A percentile compares a stretch with the other conserved stretches of the same genome.
phyloP scores from a whole-genome alignment of 2,797 vertebrate genomes.

The Emys orbicularis region DNA sequence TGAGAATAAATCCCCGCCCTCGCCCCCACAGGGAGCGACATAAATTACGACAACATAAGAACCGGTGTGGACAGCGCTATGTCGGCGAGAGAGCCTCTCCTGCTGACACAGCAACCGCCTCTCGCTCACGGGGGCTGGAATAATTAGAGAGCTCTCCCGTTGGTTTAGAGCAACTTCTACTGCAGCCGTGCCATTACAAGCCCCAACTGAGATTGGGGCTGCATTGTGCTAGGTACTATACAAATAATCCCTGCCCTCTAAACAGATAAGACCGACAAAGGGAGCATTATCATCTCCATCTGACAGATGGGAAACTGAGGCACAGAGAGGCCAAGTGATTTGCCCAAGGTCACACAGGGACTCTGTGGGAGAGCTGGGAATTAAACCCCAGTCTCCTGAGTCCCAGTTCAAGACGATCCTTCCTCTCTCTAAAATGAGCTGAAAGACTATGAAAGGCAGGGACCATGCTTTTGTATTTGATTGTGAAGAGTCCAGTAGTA shows the following conservation, averaged over 20 bases:
- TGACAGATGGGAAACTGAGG: no score
- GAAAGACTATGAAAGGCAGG: background rate
- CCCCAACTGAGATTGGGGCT: background rate
- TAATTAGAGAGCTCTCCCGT: no score
- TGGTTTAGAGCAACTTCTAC: no score
- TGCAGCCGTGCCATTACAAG: background rate
- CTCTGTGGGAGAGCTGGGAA: constrained; percentile 4
- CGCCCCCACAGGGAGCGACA: no score
- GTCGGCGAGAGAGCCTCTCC: no score
- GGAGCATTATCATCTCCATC: no score
- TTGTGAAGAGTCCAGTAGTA: background rate
- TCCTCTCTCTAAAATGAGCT: background rate
- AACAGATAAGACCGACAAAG: background rate
- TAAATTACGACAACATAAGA: no score
- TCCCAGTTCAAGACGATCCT: background rate
- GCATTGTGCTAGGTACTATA: background rate
- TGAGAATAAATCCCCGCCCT: no score
- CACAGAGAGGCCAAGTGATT: no score
- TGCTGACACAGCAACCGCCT: no score
- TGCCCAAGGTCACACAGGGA: background rate
- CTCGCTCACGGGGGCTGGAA: no score
- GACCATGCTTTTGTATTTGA: background rate
- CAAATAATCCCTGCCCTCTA: background rate
- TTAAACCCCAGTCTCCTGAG: background rate
- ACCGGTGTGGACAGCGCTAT: no score